phyloP scores from a whole-genome alignment of 2,888 invertebrate genomes.

The Drosophila koepferae region DNA sequence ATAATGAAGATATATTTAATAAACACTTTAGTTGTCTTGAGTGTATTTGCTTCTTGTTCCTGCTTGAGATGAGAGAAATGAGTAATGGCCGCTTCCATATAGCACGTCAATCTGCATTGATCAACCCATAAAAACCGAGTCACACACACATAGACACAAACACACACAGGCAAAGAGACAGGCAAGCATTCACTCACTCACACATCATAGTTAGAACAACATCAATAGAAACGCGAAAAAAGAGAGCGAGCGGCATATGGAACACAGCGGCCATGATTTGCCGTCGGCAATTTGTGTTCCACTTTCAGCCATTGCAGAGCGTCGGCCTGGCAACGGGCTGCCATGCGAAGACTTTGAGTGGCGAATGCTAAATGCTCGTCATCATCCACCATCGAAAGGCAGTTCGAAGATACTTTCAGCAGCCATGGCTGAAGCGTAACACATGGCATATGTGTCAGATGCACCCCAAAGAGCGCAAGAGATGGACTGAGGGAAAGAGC shows the following conservation, averaged over 20 bases:
- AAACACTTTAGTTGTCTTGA: not conserved
- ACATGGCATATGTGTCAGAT: constrained; percentile 44
- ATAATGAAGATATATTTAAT: not conserved
- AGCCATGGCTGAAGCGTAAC: constrained; percentile 32
- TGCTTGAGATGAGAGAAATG: constrained; percentile 74
- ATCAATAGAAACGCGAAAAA: constrained; percentile 52
- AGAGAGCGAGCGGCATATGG: constrained; percentile 23
- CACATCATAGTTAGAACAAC: constrained; percentile 33
- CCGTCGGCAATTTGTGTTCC: constrained; percentile 61
- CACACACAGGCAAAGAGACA: constrained; percentile 12
- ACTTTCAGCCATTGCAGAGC: constrained; percentile 72
- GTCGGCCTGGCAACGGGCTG: constrained; percentile 47
- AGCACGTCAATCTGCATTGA: constrained; percentile 83
- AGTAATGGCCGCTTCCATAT: constrained; percentile 85
- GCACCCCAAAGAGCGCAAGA: constrained; percentile 31
- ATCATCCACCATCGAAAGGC: constrained; percentile 55
- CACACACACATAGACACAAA: constrained; percentile 25
- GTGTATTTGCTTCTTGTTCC: constrained; percentile 3
- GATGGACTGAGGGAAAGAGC: not conserved
- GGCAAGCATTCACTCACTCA: constrained; percentile 1
- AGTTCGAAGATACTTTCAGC: constrained; percentile 39
- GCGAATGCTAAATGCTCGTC: constrained; percentile 65
- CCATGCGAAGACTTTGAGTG: constrained; percentile 66
- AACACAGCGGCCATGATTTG: constrained; percentile 68
- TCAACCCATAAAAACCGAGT: constrained; percentile 80